Evolutionary conservation across 2,888 invertebrate genomes (phyloP).

Genomic region (Nipponacmea schrenckii): DNA sequence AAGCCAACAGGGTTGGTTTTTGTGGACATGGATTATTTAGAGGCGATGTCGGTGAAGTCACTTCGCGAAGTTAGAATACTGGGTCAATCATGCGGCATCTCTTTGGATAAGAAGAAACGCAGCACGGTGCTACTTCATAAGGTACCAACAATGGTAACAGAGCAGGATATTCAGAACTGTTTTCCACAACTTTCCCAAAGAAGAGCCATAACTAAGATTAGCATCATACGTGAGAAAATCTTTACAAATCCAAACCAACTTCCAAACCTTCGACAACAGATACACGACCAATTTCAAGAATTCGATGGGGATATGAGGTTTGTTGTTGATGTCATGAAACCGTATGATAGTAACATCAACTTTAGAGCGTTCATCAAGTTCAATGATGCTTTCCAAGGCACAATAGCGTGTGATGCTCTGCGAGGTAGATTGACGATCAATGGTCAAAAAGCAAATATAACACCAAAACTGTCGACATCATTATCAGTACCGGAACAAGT

Average conservation of each 20-base stretch:
- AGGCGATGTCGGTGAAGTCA: constrained; percentile 13
- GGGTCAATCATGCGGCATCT: constrained; percentile 13
- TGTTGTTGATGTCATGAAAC: constrained; percentile 28
- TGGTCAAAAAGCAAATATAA: constrained; percentile 26
- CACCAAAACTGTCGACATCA: constrained; percentile 32
- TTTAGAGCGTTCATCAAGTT: constrained; percentile 40
- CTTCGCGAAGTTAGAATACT: constrained; percentile 1
- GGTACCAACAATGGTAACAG: constrained; percentile 24
- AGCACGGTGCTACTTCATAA: constrained; percentile 22
- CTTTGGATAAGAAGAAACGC: constrained; percentile 11
- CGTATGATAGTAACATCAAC: constrained; percentile 25
- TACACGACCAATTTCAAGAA: constrained; percentile 19
- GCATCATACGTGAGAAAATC: constrained; percentile 8
- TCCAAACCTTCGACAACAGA: constrained; percentile 15
- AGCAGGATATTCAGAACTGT: constrained; percentile 31
- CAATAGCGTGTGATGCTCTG: constrained; percentile 27
- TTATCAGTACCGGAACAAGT: constrained; percentile 30
- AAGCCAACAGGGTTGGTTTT: constrained; percentile 42
- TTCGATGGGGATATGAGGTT: constrained; percentile 24
- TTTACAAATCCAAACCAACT: constrained; percentile 11
- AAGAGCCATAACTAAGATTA: constrained; percentile 7
- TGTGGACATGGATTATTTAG: constrained; percentile 37
- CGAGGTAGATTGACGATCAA: constrained; percentile 12
- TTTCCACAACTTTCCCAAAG: constrained; percentile 14
- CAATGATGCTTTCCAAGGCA: constrained; percentile 37